These are phyloP conservation scores for Drosophila kikkawai DNA, from an alignment of 1,140 invertebrate species.

Conservation along the genomic window DNA sequence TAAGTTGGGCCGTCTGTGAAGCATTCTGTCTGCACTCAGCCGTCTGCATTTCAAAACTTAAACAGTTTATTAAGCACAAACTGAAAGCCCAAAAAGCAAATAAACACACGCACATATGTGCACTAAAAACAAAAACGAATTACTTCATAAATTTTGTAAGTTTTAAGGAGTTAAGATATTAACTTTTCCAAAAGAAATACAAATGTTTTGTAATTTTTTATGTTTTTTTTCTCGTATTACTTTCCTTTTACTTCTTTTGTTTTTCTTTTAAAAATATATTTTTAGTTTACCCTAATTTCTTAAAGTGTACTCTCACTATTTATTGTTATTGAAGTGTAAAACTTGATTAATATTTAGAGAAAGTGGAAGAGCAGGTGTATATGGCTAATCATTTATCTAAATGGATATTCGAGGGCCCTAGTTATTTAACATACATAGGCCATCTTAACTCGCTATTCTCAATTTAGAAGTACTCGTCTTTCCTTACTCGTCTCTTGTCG, in stretches of 20 bases:
- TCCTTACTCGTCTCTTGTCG: too few species aligned
- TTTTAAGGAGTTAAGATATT: too few species aligned
- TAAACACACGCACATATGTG: slow-evolving; percentile 7
- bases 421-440: slow-evolving; percentile 34
- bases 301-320: background rate
- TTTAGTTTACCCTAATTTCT: background rate
- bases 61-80: slow-evolving; percentile 58
- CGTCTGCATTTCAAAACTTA: slow-evolving; percentile 59
- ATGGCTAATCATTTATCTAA: slow-evolving; percentile 71
- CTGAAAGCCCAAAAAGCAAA: slow-evolving; percentile 29
- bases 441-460: slow-evolving; percentile 9
- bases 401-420: slow-evolving; percentile 67
- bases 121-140: background rate
- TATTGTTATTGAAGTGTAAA: background rate
- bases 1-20: slow-evolving; percentile 42
- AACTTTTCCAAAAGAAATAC: too few species aligned
- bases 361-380: slow-evolving; percentile 9
- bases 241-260: background rate
- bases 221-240: background rate
- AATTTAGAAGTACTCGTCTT: background rate
- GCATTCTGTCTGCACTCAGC: slow-evolving; percentile 43
- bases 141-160: too few species aligned
- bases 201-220: too few species aligned
- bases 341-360: background rate
- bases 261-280: background rate